Evolutionary conservation across 2,113 vertebrate species (phyloP).

Genomic region (Cervus canadensis): DNA sequence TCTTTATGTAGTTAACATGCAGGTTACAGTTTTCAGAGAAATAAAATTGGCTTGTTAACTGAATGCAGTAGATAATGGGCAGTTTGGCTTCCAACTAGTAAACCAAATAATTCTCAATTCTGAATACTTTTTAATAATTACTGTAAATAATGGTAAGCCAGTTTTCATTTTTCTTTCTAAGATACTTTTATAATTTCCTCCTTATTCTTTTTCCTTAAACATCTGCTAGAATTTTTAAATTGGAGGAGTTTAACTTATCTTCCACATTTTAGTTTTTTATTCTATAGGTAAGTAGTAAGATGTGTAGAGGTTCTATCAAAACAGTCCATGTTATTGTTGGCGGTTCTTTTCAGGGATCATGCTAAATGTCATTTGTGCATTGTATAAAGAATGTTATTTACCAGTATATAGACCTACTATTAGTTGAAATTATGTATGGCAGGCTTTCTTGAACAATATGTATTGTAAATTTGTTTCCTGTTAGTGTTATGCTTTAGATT

Average conservation of each 20-base stretch:
- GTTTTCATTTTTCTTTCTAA: conserved; percentile 14
- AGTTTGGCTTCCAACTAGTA: conserved; percentile 21
- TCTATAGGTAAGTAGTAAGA: conserved; percentile 47
- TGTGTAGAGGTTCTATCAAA: conserved; percentile 62
- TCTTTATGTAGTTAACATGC: conserved; percentile 17
- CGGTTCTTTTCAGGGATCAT: conserved; percentile 53
- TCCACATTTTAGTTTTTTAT: conserved; percentile 44
- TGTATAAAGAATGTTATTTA: conserved; percentile 63
- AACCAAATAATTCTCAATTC: conserved; percentile 29
- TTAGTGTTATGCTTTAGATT: conserved; percentile 73
- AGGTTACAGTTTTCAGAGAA: conserved; percentile 26
- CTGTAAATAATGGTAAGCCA: conserved; percentile 21
- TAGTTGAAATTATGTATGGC: conserved; percentile 68
- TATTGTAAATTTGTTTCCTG: conserved; percentile 73
- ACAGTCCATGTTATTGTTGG: conserved; percentile 53
- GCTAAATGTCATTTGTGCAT: conserved; percentile 61
- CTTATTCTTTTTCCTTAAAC: background rate
- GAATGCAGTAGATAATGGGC: background rate
- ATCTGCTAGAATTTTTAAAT: conserved; percentile 35
- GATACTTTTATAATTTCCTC: background rate
- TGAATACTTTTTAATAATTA: conserved; percentile 42
- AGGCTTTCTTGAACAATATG: conserved; percentile 76
- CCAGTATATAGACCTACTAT: conserved; percentile 56
- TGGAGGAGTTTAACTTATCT: conserved; percentile 12
- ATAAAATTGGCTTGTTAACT: conserved; percentile 35